Base-by-base conservation (phyloP, 2,113 vertebrate genomes). In the Raja brachyura region DNA sequence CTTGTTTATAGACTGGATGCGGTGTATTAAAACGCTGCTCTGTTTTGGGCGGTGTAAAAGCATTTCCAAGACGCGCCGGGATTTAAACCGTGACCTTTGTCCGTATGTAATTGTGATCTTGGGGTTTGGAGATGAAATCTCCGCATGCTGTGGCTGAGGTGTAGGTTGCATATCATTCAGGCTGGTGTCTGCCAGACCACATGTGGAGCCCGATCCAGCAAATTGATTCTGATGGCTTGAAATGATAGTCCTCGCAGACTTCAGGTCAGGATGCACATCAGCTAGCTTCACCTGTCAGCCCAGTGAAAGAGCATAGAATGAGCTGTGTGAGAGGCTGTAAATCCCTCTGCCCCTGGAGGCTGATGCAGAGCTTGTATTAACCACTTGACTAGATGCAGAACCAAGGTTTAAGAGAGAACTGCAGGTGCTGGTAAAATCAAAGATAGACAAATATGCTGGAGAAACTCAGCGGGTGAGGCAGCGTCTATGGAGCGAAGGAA, bases 101-200 rank as follows among this genome's bases (percentile, higher is more conserved):
- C 33, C 20, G 22, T 66, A 92, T 77, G 93, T 93, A 93, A 93
- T n/a, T 93, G 78, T 94, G 94, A 93, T 94, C 94, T 94, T 93
- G 93, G n/a, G 28, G 63, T 28, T 66, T 88, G 90, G 56, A 93
- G 94, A 93, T 93, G 93, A 95, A 93, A 93, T 93, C 93, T 79
- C 79, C 93, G 54, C 93, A 77, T 85, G 76, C 59, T 94, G 93
- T 93, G 94, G 48, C 75, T 93, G 93, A 70, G 93, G 39, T 14
- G 0, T 4, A 94, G 93, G 90, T 70, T 93, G 93, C 93, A 93
- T 93, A 93, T 94, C 63, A 93, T 31, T 54, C 93, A 93, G 73
- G 81, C 48, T 28, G 86, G 93, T 94, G 93, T 94, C 31, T n/a
- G 94, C 94, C 93, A 20, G 13, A 94, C 94, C 94, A 94, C 94